Conservation (phyloP, 2,113 vertebrate species). For the Neolamprologus modestus region DNA sequence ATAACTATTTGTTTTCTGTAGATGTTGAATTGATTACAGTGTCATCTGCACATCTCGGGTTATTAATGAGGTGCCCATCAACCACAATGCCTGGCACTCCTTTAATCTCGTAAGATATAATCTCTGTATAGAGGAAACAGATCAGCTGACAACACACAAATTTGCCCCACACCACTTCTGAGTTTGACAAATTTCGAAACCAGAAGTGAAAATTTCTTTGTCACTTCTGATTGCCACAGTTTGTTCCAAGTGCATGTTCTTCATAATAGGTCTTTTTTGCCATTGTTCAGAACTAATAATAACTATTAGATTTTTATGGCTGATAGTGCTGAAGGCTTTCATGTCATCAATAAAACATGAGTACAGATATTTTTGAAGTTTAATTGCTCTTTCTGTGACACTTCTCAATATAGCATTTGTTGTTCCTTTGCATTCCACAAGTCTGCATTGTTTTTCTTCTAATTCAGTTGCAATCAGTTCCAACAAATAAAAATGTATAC, state of each 20-base stretch:
- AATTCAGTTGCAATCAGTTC: background rate
- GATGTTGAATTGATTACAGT: background rate
- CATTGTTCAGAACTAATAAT: background rate
- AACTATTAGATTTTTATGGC: background rate
- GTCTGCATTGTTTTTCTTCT: background rate
- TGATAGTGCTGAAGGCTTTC: background rate
- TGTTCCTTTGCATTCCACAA: background rate
- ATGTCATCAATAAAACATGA: background rate
- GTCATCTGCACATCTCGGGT: background rate
- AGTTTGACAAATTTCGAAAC: background rate
- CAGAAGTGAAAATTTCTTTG: background rate
- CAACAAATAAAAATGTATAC: background rate
- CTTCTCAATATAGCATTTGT: background rate
- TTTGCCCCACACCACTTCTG: background rate
- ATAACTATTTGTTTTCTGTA: background rate
- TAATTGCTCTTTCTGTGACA: background rate
- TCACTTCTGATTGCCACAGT: background rate
- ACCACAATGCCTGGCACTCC: background rate
- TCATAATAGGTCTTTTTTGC: background rate
- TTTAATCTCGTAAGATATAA: background rate
- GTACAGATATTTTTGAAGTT: background rate
- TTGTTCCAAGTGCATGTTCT: background rate
- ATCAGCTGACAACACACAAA: background rate
- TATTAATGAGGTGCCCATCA: background rate
- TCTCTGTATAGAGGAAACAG: background rate